These are phyloP conservation scores for Lota lota DNA, from an alignment of 2,113 vertebrate species.

Conservation along the genomic window DNA sequence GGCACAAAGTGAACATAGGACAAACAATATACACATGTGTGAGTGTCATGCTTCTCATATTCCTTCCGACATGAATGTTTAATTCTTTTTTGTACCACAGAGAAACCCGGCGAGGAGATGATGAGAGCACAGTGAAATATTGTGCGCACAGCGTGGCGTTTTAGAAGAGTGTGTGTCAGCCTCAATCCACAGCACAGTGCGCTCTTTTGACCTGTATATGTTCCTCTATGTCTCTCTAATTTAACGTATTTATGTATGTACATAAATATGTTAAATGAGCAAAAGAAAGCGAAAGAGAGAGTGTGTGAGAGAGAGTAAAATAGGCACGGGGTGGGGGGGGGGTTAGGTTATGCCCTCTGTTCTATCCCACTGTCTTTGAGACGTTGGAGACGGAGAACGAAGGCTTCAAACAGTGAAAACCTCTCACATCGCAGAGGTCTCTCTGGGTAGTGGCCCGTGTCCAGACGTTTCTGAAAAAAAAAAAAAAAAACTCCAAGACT, in stretches of 20 bases:
- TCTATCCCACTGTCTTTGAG: constrained; percentile 14
- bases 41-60: constrained; percentile 16
- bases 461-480: constrained; percentile 17
- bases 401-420: constrained; percentile 16
- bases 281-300: not conserved
- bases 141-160: constrained; percentile 35
- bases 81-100: constrained; percentile 34
- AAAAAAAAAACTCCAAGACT: constrained; percentile 21
- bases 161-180: constrained; percentile 15
- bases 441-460: constrained; percentile 17
- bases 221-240: not conserved
- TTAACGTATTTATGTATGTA: no score
- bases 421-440: constrained; percentile 27
- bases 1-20: no score
- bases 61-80: constrained; percentile 33
- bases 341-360: constrained; percentile 21
- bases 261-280: constrained; percentile 9
- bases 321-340: not conserved
- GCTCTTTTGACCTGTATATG: constrained; percentile 14
- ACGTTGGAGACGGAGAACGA: constrained; percentile 16
- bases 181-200: constrained; percentile 7
- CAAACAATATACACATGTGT: no score
- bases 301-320: no score
- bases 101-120: constrained; percentile 26
- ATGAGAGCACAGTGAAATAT: constrained; percentile 50